Evolutionary conservation across 2,888 invertebrate genomes (phyloP).

Genomic region (Platycnemis pennipes): DNA sequence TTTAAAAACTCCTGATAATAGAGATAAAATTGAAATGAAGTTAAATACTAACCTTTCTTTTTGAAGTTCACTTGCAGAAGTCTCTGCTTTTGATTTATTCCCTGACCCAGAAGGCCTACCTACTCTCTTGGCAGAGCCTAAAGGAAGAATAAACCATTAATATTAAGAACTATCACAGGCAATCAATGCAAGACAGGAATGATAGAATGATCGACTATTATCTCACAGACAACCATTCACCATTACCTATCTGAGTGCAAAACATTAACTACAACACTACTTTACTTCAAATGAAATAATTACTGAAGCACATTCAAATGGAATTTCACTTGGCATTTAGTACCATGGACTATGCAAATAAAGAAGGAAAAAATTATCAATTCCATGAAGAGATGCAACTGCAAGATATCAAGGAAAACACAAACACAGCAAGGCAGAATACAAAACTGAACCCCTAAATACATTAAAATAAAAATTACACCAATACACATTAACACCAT

Average conservation of each 20-base stretch:
- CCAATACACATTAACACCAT: background rate
- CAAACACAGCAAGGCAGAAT: constrained; percentile 21
- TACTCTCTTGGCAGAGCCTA: constrained; percentile 26
- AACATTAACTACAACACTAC: background rate
- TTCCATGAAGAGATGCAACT: background rate
- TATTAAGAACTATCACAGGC: background rate
- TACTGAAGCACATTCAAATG: background rate
- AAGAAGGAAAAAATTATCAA: background rate
- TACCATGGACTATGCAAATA: background rate
- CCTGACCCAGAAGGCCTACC: constrained; percentile 61
- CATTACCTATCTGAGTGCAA: background rate
- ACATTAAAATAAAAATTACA: background rate
- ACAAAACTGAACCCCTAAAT: background rate
- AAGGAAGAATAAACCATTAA: background rate
- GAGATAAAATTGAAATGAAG: too few relatives aligned
- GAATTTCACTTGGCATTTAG: background rate
- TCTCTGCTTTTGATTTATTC: constrained; percentile 55
- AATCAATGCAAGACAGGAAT: background rate
- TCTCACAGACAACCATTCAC: background rate
- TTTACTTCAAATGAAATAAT: background rate
- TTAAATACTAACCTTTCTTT: constrained; percentile 39
- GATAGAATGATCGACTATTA: background rate
- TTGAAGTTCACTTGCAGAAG: constrained; percentile 33
- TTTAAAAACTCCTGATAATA: too few relatives aligned
- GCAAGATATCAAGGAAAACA: background rate